phyloP scores from a whole-genome alignment of 2,888 invertebrate genomes.

The Laspeyria flexula region DNA sequence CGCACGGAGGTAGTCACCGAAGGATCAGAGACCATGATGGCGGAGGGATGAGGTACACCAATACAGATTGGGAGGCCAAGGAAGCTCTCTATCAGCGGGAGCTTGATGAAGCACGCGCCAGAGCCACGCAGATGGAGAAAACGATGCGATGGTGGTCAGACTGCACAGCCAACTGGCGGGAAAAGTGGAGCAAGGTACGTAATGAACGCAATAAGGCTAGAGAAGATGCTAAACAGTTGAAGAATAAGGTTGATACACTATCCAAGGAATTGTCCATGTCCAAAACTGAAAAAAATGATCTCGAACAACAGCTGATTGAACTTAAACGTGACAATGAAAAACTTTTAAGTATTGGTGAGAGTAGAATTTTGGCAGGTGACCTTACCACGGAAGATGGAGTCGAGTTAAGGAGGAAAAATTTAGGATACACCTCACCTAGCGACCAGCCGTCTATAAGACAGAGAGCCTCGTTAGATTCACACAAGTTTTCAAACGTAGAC shows the following conservation, averaged over 20 bases:
- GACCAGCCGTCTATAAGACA: slow-evolving; percentile 66
- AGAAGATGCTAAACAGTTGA: slow-evolving; percentile 94
- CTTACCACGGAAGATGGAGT: slow-evolving; percentile 74
- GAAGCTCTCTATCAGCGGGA: slow-evolving; percentile 91
- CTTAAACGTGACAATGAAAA: slow-evolving; percentile 93
- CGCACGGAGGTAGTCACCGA: slow-evolving; percentile 89
- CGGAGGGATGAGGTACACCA: slow-evolving; percentile 87
- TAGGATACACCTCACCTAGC: slow-evolving; percentile 61
- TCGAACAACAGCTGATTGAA: slow-evolving; percentile 91
- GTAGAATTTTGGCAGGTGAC: slow-evolving; percentile 73
- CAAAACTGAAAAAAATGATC: slow-evolving; percentile 92
- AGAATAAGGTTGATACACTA: slow-evolving; percentile 92
- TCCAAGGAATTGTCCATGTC: slow-evolving; percentile 90
- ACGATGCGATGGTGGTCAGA: slow-evolving; percentile 99
- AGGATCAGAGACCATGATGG: slow-evolving; percentile 87
- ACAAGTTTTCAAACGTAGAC: slow-evolving; percentile 78
- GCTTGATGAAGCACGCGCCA: slow-evolving; percentile 96
- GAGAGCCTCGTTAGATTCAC: slow-evolving; percentile 77
- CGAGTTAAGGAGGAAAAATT: slow-evolving; percentile 71
- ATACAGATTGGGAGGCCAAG: slow-evolving; percentile 92
- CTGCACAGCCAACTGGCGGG: slow-evolving; percentile 98
- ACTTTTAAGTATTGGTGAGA: slow-evolving; percentile 85
- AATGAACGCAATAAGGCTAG: slow-evolving; percentile 97
- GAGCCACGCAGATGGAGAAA: slow-evolving; percentile 99
- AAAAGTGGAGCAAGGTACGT: slow-evolving; percentile 97